Evolutionary conservation across 2,888 invertebrate genomes (phyloP), one percentile per base, ranked within the genome.

Genomic region (Caenorhabditis afra): DNA sequence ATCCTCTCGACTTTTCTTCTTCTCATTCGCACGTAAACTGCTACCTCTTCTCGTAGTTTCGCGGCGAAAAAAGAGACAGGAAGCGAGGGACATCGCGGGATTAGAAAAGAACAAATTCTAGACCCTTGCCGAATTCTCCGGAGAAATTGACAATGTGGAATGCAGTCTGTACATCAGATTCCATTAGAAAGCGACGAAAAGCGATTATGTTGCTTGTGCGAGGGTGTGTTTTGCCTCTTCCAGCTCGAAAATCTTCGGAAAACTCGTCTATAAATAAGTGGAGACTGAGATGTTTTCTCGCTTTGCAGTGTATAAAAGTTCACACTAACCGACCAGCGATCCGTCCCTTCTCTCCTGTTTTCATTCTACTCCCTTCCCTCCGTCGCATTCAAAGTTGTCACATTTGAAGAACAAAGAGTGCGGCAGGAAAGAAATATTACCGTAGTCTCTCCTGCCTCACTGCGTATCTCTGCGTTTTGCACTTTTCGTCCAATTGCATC

Each of bases 1-100:
- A 57, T 53, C 49, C n/a, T 23, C 22, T 64, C 12, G 18, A 23
- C 49, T 53, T 62, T 70, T 57, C 49, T 70, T 57, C 49, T 71
- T 39, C 35, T 35, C 47, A 62, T 49, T 57, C 35, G 55, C 71
- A 71, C 71, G 71, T 71, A 71, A 71, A 47, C 47, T 64, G 45
- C 57, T 64, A 50, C 52, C 45, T 20, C 59, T 47, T 12, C n/a
- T 44, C 22, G 57, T 59, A 35, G 35, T 59, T 41, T 16, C 37
- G 7, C 29, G 4, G 29, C n/a, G n/a, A n/a, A n/a, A n/a, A n/a
- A n/a, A n/a, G n/a, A n/a, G n/a, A n/a, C n/a, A n/a, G n/a, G n/a
- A n/a, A n/a, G n/a, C n/a, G n/a, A n/a, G n/a, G n/a, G n/a, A n/a
- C n/a, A n/a, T n/a, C n/a, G n/a, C n/a, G n/a, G n/a, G n/a, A n/a